Evolutionary conservation across 2,113 vertebrate species (phyloP).

Genomic region (Nothocercus julius): DNA sequence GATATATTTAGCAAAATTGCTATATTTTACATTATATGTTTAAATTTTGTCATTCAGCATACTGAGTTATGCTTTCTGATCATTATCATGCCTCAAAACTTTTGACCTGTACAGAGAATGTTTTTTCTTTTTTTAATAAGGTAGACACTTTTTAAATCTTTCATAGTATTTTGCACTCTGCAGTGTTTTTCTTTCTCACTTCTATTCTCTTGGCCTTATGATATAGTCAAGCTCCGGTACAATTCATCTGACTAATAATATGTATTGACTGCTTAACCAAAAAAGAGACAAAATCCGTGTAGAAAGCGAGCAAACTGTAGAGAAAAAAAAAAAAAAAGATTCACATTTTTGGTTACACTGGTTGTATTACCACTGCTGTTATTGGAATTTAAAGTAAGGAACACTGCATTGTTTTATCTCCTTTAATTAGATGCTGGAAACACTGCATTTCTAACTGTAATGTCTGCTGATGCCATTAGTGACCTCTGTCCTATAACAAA

Average conservation of each 20-base stretch:
- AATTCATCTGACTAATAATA: constrained; percentile 13
- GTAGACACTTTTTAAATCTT: not conserved
- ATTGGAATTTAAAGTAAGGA: constrained; percentile 5
- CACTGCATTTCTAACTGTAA: not conserved
- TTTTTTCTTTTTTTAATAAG: not conserved
- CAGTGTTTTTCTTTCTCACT: not conserved
- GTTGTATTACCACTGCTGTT: not conserved
- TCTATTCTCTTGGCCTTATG: not conserved
- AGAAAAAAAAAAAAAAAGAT: not conserved
- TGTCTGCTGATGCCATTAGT: not conserved
- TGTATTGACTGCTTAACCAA: constrained; percentile 9
- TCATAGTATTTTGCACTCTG: not conserved
- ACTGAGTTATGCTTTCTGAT: not conserved
- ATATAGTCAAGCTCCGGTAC: not conserved
- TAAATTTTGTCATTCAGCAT: not conserved
- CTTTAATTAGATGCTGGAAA: constrained; percentile 16
- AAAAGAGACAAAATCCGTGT: not conserved
- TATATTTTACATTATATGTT: not conserved
- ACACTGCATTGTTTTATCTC: not conserved
- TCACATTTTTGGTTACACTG: not conserved
- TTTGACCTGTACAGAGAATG: not conserved
- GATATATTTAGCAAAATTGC: not conserved
- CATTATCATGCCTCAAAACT: not conserved
- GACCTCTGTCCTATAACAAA: not conserved
- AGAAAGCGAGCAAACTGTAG: not conserved